phyloP scores from a whole-genome alignment of 92 coral and sea anemone species.

The Phenganax stokvisi region DNA sequence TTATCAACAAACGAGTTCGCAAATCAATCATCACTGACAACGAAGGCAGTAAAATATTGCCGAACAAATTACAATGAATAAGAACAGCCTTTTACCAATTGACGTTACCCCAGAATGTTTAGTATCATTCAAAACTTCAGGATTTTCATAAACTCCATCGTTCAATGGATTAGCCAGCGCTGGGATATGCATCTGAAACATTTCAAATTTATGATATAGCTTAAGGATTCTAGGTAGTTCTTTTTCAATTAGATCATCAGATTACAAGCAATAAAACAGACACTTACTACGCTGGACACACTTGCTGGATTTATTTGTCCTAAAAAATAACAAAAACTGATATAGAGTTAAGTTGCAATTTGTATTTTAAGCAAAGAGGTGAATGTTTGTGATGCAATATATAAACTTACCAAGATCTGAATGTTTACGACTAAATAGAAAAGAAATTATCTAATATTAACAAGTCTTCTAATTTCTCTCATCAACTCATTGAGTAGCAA shows the following conservation, averaged over 20 bases:
- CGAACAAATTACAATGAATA: background rate
- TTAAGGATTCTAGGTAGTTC: background rate
- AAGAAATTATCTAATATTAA: background rate
- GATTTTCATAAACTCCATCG: slow-evolving; percentile 24
- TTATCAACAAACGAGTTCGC: no score
- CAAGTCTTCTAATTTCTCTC: no score
- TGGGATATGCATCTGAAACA: background rate
- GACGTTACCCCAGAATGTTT: slow-evolving; percentile 14
- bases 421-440: background rate
- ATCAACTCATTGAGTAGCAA: no score
- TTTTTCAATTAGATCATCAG: background rate
- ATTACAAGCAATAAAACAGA: background rate
- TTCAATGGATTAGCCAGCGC: slow-evolving; percentile 26
- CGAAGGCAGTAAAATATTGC: no score
- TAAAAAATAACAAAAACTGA: background rate
- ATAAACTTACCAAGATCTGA: background rate
- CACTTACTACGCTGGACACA: background rate
- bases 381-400: background rate
- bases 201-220: background rate
- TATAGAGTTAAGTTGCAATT: background rate
- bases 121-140: slow-evolving; percentile 2
- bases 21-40: no score
- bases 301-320: slow-evolving; percentile 13
- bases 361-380: background rate
- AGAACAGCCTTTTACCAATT: slow-evolving; percentile 2